These are phyloP conservation scores for Lapara coniferarum DNA, from an alignment of 2,888 invertebrate species.

Conservation along the genomic window DNA sequence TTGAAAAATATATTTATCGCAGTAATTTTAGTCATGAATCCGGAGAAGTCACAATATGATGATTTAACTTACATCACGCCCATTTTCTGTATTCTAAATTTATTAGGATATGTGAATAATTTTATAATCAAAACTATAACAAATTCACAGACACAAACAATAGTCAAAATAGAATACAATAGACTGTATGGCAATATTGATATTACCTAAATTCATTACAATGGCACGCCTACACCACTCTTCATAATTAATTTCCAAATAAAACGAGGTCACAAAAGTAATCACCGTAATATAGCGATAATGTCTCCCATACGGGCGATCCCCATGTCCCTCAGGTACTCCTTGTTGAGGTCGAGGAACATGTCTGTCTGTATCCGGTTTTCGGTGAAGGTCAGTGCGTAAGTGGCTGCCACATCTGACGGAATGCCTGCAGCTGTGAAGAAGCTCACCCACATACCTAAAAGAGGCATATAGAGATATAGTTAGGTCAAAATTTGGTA, in stretches of 20 bases:
- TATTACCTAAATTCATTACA: background rate
- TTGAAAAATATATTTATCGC: background rate
- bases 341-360: slow-evolving; percentile 93
- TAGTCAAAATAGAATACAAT: background rate
- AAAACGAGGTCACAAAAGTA: background rate
- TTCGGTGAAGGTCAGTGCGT: slow-evolving; percentile 93
- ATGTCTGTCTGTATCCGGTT: slow-evolving; percentile 94
- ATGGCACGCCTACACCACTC: slow-evolving; percentile 1
- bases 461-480: slow-evolving; percentile 32
- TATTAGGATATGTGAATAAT: too few species aligned
- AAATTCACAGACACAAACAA: background rate
- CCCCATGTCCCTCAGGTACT: slow-evolving; percentile 94
- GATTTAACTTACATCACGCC: too few species aligned
- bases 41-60: too few species aligned
- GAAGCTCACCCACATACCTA: slow-evolving; percentile 92
- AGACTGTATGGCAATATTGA: background rate
- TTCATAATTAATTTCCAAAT: background rate
- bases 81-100: too few species aligned
- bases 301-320: slow-evolving; percentile 89
- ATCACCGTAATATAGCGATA: slow-evolving; percentile 87
- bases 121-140: too few species aligned
- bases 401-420: slow-evolving; percentile 89
- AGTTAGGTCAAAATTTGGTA: too few species aligned
- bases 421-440: slow-evolving; percentile 94
- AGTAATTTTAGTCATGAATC: too few species aligned